Base-by-base conservation (phyloP, 2,888 invertebrate species). In the Phengaris alcon region DNA sequence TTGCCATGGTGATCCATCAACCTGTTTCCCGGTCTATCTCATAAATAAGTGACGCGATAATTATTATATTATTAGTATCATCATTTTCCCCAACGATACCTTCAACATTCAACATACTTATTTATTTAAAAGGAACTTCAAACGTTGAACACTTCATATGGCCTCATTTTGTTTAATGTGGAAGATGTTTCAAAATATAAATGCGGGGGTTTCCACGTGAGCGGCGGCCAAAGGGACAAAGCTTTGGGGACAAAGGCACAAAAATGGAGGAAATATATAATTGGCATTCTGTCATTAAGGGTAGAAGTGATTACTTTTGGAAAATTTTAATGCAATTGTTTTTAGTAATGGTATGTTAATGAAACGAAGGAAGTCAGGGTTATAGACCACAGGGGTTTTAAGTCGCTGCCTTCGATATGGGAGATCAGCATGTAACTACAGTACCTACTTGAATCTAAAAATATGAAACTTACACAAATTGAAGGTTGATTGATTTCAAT, bases 151-250 rank as follows among this genome's bases (percentile, higher is more conserved):
- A 35, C 64, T 64, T 64, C 13, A 12, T 64, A 64, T 44, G 64
- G 12, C 64, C 35, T 64, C 64, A 44, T 57, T 74, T 74, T 48
- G 51, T 74, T 64, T 64, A 64, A 46, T 59, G 48, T 15, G n/a
- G 46, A 59, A 48, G 57, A 54, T 55, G 69, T 46, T 48, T 57
- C 13, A 9, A 51, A 48, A 68, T 55, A 68, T 54, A 75, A 73
- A 69, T 68, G 76, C 15, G 80, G 80, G 80, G 81, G 80, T 82
- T 83, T 83, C 79, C 82, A 78, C 79, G 78, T 79, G 80, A 82
- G 76, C 76, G 81, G 75, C 76, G 79, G 77, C 79, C 79, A 80
- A 82, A 82, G 79, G 83, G 82, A 83, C 82, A 84, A 84, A 78
- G 76, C 72, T 46, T 54, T 35, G 75, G 72, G 81, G 83, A 79